phyloP scores from a whole-genome alignment of 2,888 invertebrate species.

The Choreutis nemorana region DNA sequence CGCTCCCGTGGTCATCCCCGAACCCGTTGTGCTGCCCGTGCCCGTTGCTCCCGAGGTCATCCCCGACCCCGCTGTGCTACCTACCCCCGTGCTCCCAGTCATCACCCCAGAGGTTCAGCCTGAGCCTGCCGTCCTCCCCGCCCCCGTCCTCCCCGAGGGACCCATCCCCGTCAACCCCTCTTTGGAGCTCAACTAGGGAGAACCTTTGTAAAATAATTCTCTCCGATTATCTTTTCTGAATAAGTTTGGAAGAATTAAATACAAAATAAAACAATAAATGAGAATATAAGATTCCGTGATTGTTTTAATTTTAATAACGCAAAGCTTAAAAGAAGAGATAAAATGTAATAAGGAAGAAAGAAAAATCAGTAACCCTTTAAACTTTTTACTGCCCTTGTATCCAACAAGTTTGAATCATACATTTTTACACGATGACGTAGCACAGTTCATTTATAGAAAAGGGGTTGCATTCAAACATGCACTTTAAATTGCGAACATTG shows the following conservation, averaged over 20 bases:
- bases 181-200: too few species aligned
- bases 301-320: too few species aligned
- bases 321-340: too few species aligned
- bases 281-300: too few species aligned
- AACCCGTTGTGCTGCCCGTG: slow-evolving; percentile 6
- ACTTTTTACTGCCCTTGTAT: too few species aligned
- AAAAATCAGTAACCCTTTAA: too few species aligned
- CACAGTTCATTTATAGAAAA: slow-evolving; percentile 8
- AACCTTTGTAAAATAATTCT: too few species aligned
- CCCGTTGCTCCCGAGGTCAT: slow-evolving; percentile 10
- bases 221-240: too few species aligned
- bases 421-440: slow-evolving; percentile 26
- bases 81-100: slow-evolving; percentile 8
- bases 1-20: slow-evolving; percentile 8
- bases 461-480: slow-evolving; percentile 42
- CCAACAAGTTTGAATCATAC: slow-evolving; percentile 33
- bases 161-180: background rate
- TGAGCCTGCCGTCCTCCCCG: slow-evolving; percentile 7
- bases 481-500: too few species aligned
- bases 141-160: slow-evolving; percentile 6
- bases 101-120: slow-evolving; percentile 6
- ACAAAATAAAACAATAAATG: too few species aligned
- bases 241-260: too few species aligned
- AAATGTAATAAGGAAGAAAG: too few species aligned
- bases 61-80: slow-evolving; percentile 5